These are phyloP conservation scores for Dendroctonus valens DNA, from an alignment of 1,140 invertebrate species.

Conservation along the genomic window DNA sequence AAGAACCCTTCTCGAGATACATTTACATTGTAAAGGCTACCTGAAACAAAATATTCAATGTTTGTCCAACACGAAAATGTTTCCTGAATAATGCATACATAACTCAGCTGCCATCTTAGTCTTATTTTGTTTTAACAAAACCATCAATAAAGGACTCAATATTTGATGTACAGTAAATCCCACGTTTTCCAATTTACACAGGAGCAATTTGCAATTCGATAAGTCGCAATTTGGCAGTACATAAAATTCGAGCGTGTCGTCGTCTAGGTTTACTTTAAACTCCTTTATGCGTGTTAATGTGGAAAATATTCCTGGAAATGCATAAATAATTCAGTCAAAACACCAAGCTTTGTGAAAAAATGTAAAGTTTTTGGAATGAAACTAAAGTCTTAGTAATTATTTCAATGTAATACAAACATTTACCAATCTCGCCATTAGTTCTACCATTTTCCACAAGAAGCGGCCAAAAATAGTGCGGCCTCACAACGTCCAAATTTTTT, in stretches of 20 bases:
- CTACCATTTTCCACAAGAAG: conserved; percentile 39
- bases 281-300: conserved; percentile 54
- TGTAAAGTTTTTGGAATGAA: too few relatives aligned
- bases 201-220: conserved; percentile 50
- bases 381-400: too few relatives aligned
- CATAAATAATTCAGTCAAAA: neutral
- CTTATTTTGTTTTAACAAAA: conserved; percentile 52
- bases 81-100: conserved; percentile 46
- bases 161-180: conserved; percentile 49
- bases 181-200: conserved; percentile 53
- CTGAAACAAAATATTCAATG: conserved; percentile 17
- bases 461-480: conserved; percentile 48
- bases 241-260: conserved; percentile 56
- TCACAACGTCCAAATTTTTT: conserved; percentile 32
- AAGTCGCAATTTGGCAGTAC: conserved; percentile 55
- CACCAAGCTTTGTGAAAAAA: too few relatives aligned
- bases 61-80: neutral
- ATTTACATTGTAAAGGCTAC: conserved; percentile 28
- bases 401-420: too few relatives aligned
- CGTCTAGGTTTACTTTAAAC: conserved; percentile 54
- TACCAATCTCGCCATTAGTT: conserved; percentile 41
- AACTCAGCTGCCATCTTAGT: conserved; percentile 52
- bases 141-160: conserved; percentile 53
- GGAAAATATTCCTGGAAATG: conserved; percentile 53
- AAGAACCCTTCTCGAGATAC: conserved; percentile 44